Evolutionary conservation across 2,888 invertebrate species (phyloP).

Genomic region (Schizotus pectinicornis): DNA sequence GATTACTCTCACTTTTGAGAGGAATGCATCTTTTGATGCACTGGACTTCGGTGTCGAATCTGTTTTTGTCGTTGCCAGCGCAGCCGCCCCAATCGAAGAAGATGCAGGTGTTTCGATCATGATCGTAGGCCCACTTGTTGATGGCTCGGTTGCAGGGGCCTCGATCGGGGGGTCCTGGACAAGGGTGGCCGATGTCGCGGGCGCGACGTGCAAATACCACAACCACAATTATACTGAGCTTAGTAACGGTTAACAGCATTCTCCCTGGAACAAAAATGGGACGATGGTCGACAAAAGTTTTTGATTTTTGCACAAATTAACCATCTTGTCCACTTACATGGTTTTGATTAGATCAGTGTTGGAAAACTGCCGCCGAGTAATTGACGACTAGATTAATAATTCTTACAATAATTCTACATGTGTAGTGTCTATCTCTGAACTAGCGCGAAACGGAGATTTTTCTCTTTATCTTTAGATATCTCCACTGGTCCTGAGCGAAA

Average conservation of each 20-base stretch:
- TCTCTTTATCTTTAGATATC: too few species aligned
- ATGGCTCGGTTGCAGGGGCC: constrained; percentile 67
- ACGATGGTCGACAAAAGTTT: background rate
- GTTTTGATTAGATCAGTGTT: too few species aligned
- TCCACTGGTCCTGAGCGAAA: too few species aligned
- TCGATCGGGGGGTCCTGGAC: constrained; percentile 56
- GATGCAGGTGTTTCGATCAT: constrained; percentile 64
- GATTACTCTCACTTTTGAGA: constrained; percentile 60
- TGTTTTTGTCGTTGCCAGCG: constrained; percentile 69
- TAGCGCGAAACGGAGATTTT: too few species aligned
- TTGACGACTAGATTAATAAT: too few species aligned
- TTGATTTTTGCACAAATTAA: too few species aligned
- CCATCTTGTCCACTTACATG: too few species aligned
- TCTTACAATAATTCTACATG: too few species aligned
- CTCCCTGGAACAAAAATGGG: constrained; percentile 26
- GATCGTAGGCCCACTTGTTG: constrained; percentile 72
- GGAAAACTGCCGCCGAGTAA: too few species aligned
- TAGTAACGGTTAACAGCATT: constrained; percentile 32
- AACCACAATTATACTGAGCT: constrained; percentile 26
- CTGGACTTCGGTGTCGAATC: constrained; percentile 71
- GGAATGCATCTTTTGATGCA: constrained; percentile 70
- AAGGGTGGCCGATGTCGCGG: constrained; percentile 50
- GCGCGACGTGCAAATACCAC: constrained; percentile 36
- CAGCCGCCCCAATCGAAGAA: constrained; percentile 75
- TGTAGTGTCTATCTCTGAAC: too few species aligned